Percentiles rank a stretch among this genome's conserved stretches.
These are phyloP conservation scores for Phasia obesa DNA, from an alignment of 2,888 invertebrate genomes.

Conservation along the genomic window DNA sequence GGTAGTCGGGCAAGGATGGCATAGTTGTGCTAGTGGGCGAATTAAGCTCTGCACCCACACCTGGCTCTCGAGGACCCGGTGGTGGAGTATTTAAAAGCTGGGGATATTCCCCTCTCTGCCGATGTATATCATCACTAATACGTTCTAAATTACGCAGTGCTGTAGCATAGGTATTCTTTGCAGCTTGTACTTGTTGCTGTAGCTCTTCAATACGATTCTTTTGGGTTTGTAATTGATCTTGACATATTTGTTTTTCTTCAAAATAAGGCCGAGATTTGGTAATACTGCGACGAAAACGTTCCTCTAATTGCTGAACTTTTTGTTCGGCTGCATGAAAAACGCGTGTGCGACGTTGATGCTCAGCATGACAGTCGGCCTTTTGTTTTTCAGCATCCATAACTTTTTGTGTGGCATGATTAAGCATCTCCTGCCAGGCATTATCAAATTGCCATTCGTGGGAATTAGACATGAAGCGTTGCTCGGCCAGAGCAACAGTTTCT, in stretches of 20 bases:
- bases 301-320: slow-evolving; percentile 91
- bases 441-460: slow-evolving; percentile 89
- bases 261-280: slow-evolving; percentile 95
- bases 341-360: slow-evolving; percentile 92
- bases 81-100: slow-evolving; percentile 74
- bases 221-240: slow-evolving; percentile 92
- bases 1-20: slow-evolving; percentile 83
- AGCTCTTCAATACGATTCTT: slow-evolving; percentile 92
- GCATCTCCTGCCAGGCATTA: slow-evolving; percentile 98
- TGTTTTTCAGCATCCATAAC: slow-evolving; percentile 96
- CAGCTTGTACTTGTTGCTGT: slow-evolving; percentile 87
- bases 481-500: slow-evolving; percentile 95
- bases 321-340: slow-evolving; percentile 91
- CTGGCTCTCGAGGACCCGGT: slow-evolving; percentile 85
- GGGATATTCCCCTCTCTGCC: slow-evolving; percentile 80
- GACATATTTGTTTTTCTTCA: slow-evolving; percentile 93
- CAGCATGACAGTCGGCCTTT: slow-evolving; percentile 93
- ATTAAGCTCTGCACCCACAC: slow-evolving; percentile 88
- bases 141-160: slow-evolving; percentile 92
- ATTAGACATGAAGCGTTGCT: slow-evolving; percentile 86
- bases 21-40: slow-evolving; percentile 77
- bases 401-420: slow-evolving; percentile 97
- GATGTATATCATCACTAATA: slow-evolving; percentile 95
- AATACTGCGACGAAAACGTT: slow-evolving; percentile 91
- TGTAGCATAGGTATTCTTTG: slow-evolving; percentile 91